Evolutionary conservation across 2,113 vertebrate genomes (phyloP).

Genomic region (Collichthys lucidus): DNA sequence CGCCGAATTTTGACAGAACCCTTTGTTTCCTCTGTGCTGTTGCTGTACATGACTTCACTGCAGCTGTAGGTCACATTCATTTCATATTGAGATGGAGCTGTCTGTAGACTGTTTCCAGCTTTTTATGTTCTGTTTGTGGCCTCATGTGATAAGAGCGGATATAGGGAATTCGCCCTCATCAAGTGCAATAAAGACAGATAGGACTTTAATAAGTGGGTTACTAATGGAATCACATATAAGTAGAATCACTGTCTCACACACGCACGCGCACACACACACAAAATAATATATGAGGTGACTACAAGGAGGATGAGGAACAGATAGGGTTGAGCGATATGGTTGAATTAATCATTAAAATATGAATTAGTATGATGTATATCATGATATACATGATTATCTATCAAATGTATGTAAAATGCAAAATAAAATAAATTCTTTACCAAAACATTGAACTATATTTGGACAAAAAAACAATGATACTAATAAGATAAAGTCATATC

Average conservation of each 20-base stretch:
- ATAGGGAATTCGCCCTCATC: conserved; percentile 63
- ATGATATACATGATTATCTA: neutral
- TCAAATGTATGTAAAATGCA: neutral
- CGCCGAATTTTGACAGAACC: conserved; percentile 59
- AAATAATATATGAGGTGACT: neutral
- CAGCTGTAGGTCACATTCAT: conserved; percentile 71
- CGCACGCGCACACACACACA: neutral
- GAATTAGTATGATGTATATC: neutral
- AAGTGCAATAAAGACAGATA: conserved; percentile 52
- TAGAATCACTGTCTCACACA: neutral
- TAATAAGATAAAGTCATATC: neutral
- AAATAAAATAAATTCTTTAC: neutral
- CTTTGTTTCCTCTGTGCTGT: conserved; percentile 68
- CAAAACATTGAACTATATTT: neutral
- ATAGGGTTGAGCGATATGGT: too few relatives aligned
- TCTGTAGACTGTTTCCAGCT: conserved; percentile 38
- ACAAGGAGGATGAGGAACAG: neutral
- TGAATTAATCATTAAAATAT: neutral
- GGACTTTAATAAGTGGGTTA: conserved; percentile 34
- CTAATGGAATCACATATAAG: neutral
- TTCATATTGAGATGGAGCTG: conserved; percentile 43
- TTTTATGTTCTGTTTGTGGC: conserved; percentile 60
- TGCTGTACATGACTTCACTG: conserved; percentile 53
- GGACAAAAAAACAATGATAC: neutral
- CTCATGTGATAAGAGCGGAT: conserved; percentile 59